Percentiles rank a stretch among this genome's conserved stretches.
phyloP scores from a whole-genome alignment of 2,888 invertebrate species.

The Pegoplata infirma region DNA sequence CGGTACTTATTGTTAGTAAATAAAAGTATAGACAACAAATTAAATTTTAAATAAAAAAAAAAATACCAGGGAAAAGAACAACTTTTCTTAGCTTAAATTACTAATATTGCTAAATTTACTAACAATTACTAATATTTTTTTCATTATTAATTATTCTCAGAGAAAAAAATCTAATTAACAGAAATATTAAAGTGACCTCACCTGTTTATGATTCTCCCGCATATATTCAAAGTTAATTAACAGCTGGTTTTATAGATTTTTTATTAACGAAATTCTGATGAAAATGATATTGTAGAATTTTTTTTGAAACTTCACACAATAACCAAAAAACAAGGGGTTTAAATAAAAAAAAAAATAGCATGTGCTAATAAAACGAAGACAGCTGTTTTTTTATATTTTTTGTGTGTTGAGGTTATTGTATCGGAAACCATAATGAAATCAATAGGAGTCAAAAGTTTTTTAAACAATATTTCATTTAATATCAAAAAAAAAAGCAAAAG shows the following conservation, averaged over 20 bases:
- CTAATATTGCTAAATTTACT: constrained; percentile 23
- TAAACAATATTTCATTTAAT: not conserved
- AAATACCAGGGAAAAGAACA: not conserved
- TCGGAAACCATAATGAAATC: not conserved
- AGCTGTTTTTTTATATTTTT: constrained; percentile 27
- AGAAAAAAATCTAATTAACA: not conserved
- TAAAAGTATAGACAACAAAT: no score
- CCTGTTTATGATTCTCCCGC: constrained; percentile 14
- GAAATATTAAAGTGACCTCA: constrained; percentile 19
- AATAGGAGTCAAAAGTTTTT: constrained; percentile 8
- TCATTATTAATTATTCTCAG: not conserved
- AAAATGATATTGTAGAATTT: constrained; percentile 35
- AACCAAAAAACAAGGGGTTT: not conserved
- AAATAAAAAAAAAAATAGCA: constrained; percentile 2
- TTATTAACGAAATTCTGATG: constrained; percentile 9
- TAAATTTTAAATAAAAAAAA: constrained; percentile 4
- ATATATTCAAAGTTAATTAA: constrained; percentile 23
- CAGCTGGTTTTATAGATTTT: constrained; percentile 15
- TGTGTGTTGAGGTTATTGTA: not conserved
- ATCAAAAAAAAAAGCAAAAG: no score
- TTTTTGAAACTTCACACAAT: constrained; percentile 4
- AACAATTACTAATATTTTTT: constrained; percentile 28
- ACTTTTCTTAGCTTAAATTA: not conserved
- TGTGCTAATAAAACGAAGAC: constrained; percentile 44
- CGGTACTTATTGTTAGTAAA: not conserved